Evolutionary conservation across 2,888 invertebrate species (phyloP), one percentile per base, ranked within the genome.

Genomic region (Galeopsomyia nigrocyanea): DNA sequence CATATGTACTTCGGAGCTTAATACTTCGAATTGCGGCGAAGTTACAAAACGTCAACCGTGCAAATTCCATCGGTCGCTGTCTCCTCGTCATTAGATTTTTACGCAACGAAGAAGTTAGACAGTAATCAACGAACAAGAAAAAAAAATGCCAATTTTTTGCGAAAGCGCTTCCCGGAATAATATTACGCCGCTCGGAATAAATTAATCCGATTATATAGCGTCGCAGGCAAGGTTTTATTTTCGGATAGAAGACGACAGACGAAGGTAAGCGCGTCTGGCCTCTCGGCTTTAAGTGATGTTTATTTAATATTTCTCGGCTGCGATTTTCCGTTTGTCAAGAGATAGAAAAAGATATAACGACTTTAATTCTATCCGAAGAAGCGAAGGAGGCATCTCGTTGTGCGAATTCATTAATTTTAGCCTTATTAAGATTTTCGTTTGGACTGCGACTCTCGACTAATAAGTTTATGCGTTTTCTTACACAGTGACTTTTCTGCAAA

Each of bases 151-250:
- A 71, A 31, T 31, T 3, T 31, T 31, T 31, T 31, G n/a, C 31
- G 31, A 31, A 31, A 31, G 31, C 31, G 7, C 56, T n/a, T 21
- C 19, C 9, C 21, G 73, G 78, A 77, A 80, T 79, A 80, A 79
- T 80, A 80, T 81, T 80, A 80, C 79, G 77, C 78, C 76, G 77
- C 72, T 77, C 77, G 79, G 77, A 78, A 79, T 80, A 79, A 79
- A 77, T 79, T 78, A 79, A 80, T 80, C 79, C 78, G 78, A 78
- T 80, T 79, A n/a, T n/a, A n/a, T n/a, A 80, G 64, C 62, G 53
- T 60, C 74, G 77, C 75, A 78, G 21, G 31, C 31, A 58, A 39
- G 19, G 21, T 58, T 63, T 57, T 74, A 74, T 70, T 74, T 63
- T 69, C 53, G 31, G 67, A 62, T n/a, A 47, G 55, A 31, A 68